Percentiles rank a stretch among this genome's conserved stretches.
phyloP scores from a whole-genome alignment of 2,113 vertebrate genomes.

The Ageneiosus marmoratus region DNA sequence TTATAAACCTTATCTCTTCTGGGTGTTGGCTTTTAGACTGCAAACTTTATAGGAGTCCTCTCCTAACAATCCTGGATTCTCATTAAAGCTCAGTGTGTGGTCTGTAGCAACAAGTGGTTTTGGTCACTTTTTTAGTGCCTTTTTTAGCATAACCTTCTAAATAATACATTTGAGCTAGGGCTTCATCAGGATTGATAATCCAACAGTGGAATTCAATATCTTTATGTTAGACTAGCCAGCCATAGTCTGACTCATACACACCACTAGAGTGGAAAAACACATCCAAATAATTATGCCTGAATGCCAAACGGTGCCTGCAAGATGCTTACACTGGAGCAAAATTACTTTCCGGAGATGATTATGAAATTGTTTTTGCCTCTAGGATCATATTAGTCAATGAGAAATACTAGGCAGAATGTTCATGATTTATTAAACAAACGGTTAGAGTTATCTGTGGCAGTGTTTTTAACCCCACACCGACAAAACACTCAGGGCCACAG shows the following conservation, averaged over 20 bases:
- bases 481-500: neutral
- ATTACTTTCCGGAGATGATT: neutral
- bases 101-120: neutral
- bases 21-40: constrained; percentile 10
- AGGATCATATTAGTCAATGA: constrained; percentile 23
- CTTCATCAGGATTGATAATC: neutral
- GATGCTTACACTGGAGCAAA: neutral
- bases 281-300: constrained; percentile 15
- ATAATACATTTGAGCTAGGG: neutral
- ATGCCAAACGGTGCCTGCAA: constrained; percentile 1
- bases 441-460: neutral
- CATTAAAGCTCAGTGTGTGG: constrained; percentile 1
- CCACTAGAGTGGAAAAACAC: neutral
- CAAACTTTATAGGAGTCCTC: constrained; percentile 8
- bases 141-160: neutral
- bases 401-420: constrained; percentile 13
- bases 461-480: neutral
- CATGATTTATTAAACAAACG: constrained; percentile 33
- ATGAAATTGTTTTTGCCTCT: constrained; percentile 23
- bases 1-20: constrained; percentile 32
- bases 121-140: neutral
- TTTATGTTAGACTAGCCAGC: neutral
- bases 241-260: neutral
- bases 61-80: neutral
- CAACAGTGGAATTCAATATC: neutral